Conservation (phyloP, 1,140 invertebrate species). For the Bicyclus anynana region DNA sequence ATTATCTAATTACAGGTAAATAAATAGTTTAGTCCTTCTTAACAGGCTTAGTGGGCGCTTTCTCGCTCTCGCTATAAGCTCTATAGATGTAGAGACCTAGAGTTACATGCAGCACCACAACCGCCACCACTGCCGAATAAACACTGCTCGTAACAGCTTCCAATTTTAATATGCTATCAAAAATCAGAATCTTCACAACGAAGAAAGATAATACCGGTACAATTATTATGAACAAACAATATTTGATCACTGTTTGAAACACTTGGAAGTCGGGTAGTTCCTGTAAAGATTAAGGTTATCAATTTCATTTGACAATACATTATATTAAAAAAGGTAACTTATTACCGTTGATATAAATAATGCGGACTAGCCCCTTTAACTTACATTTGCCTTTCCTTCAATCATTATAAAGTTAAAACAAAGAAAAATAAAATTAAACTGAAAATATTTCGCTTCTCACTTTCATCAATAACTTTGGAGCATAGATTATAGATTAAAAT, state of each 20-base stretch:
- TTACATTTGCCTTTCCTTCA: conserved; percentile 74
- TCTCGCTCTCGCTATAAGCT: conserved; percentile 81
- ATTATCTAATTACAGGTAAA: conserved; percentile 22
- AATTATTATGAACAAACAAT: conserved; percentile 80
- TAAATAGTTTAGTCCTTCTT: conserved; percentile 62
- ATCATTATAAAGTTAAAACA: conserved; percentile 68
- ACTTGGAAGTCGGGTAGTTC: conserved; percentile 78
- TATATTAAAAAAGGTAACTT: neutral
- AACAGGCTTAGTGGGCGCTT: conserved; percentile 50
- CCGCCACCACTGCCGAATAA: conserved; percentile 84
- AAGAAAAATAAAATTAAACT: conserved; percentile 46
- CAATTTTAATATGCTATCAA: conserved; percentile 78
- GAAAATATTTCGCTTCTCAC: conserved; percentile 13
- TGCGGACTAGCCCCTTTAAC: conserved; percentile 26
- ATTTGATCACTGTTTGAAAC: conserved; percentile 80
- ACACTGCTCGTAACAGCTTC: conserved; percentile 83
- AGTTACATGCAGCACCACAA: conserved; percentile 84
- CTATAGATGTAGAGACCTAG: conserved; percentile 87
- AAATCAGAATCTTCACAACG: conserved; percentile 76
- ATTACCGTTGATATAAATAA: neutral
- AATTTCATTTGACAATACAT: neutral
- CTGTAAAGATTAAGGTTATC: conserved; percentile 55
- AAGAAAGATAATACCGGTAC: conserved; percentile 81
- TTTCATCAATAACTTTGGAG: conserved; percentile 23
- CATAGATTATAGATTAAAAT: neutral